Conservation (phyloP, 1,140 invertebrate species). For the Halesus radiatus region DNA sequence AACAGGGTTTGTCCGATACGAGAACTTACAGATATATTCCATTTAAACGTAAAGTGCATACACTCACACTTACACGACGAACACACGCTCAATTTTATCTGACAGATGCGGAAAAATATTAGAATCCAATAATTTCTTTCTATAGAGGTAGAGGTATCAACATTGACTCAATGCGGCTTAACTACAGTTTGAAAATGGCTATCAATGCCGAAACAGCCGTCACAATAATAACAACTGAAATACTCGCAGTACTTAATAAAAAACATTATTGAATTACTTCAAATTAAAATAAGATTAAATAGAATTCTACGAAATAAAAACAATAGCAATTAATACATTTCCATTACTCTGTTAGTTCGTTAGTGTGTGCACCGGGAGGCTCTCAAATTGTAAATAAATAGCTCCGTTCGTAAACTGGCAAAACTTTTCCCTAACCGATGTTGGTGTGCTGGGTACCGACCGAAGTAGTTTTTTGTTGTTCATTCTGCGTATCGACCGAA, state of each 20-base stretch:
- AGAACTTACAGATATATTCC: neutral
- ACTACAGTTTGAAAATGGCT: too few relatives aligned
- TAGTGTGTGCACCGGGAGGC: constrained; percentile 24
- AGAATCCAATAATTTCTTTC: too few relatives aligned
- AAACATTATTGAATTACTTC: too few relatives aligned
- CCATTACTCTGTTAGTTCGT: constrained; percentile 28
- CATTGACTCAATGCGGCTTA: too few relatives aligned
- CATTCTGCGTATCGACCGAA: constrained; percentile 37
- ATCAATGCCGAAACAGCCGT: too few relatives aligned
- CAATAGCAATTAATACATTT: constrained; percentile 38
- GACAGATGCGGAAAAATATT: neutral
- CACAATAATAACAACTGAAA: too few relatives aligned
- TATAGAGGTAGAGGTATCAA: too few relatives aligned
- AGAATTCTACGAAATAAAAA: too few relatives aligned
- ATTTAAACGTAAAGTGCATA: constrained; percentile 4
- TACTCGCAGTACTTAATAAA: too few relatives aligned
- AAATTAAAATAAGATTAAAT: too few relatives aligned
- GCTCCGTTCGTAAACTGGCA: neutral
- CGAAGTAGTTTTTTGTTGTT: constrained; percentile 50
- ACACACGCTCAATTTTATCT: neutral
- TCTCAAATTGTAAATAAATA: constrained; percentile 34
- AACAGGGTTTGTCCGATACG: neutral
- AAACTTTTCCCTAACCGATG: constrained; percentile 23
- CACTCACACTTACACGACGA: neutral
- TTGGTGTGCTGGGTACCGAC: neutral